Percentiles rank a stretch among this genome's conserved stretches.
Conservation (phyloP, 2,113 vertebrate genomes). For the Cyanoramphus novaezelandiae region DNA sequence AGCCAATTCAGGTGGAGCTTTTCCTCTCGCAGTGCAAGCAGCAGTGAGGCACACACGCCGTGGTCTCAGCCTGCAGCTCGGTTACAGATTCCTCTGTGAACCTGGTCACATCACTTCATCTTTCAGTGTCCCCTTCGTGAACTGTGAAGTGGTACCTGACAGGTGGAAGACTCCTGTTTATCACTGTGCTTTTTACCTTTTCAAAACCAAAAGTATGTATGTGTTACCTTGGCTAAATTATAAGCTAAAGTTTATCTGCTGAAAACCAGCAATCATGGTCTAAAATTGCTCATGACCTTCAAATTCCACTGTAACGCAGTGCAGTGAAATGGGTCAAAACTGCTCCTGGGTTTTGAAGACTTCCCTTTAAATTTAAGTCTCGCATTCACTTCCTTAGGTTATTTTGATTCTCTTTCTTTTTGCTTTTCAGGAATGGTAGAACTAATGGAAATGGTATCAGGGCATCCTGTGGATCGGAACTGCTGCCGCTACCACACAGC, state of each 20-base stretch:
- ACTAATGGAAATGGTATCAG: rapidly evolving
- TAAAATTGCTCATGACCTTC: neutral
- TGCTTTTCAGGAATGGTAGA: neutral
- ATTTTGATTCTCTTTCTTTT: neutral
- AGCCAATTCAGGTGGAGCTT: neutral
- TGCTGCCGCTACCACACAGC: rapidly evolving
- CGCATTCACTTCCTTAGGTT: neutral
- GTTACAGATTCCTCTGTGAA: neutral
- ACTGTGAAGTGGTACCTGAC: neutral
- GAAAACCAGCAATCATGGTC: neutral
- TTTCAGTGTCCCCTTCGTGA: neutral
- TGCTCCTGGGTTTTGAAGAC: neutral
- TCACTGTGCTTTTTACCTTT: neutral
- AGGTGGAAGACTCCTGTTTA: neutral
- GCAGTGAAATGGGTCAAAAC: neutral
- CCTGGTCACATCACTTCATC: neutral
- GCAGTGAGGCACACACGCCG: neutral
- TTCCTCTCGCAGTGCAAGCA: neutral
- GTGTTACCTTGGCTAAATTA: neutral
- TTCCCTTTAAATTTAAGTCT: neutral
- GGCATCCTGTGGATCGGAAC: neutral
- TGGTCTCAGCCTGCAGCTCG: neutral
- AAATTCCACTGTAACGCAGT: neutral
- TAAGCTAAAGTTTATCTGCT: neutral
- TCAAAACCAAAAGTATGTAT: neutral